These are phyloP conservation scores for Cyprinodon variegatus DNA, from an alignment of 2,113 vertebrate genomes.

Conservation along the genomic window DNA sequence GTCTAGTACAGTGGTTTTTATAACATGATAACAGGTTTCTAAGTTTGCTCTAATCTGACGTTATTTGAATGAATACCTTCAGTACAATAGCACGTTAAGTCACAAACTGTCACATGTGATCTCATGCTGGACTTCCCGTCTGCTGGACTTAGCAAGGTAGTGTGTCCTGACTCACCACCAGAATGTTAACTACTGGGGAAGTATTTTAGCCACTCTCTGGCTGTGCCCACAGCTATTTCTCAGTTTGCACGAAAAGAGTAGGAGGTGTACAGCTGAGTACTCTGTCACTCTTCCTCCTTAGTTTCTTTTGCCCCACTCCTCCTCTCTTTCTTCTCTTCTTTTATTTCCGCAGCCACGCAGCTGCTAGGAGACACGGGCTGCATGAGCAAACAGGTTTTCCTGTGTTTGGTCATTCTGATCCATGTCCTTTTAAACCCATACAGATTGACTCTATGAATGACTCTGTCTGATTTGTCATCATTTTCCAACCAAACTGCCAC, in stretches of 20 bases:
- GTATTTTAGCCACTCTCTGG: slow-evolving; percentile 42
- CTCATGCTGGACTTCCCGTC: slow-evolving; percentile 9
- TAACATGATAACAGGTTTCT: neutral
- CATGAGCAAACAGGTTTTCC: slow-evolving; percentile 69
- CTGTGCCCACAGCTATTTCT: slow-evolving; percentile 63
- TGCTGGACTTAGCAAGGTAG: slow-evolving; percentile 15
- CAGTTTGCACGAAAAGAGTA: slow-evolving; percentile 71
- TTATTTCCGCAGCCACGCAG: slow-evolving; percentile 54
- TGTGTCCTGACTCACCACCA: slow-evolving; percentile 54
- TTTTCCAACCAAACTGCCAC: slow-evolving; percentile 25
- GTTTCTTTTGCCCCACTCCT: slow-evolving; percentile 36
- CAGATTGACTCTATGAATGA: slow-evolving; percentile 29
- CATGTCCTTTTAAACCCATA: slow-evolving; percentile 35
- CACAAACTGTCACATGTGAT: neutral
- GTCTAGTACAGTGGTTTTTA: neutral
- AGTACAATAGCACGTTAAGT: neutral
- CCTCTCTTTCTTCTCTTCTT: slow-evolving; percentile 24
- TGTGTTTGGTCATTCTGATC: slow-evolving; percentile 43
- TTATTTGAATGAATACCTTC: neutral
- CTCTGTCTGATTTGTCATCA: slow-evolving; percentile 24
- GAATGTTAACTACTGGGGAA: slow-evolving; percentile 63
- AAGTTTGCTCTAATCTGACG: neutral
- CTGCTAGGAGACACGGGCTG: slow-evolving; percentile 76
- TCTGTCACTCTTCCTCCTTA: slow-evolving; percentile 60
- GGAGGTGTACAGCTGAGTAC: slow-evolving; percentile 72